Percentiles rank a stretch among this genome's conserved stretches.
These are phyloP conservation scores for Orchesella cincta DNA, from an alignment of 1,140 invertebrate species.

Conservation along the genomic window DNA sequence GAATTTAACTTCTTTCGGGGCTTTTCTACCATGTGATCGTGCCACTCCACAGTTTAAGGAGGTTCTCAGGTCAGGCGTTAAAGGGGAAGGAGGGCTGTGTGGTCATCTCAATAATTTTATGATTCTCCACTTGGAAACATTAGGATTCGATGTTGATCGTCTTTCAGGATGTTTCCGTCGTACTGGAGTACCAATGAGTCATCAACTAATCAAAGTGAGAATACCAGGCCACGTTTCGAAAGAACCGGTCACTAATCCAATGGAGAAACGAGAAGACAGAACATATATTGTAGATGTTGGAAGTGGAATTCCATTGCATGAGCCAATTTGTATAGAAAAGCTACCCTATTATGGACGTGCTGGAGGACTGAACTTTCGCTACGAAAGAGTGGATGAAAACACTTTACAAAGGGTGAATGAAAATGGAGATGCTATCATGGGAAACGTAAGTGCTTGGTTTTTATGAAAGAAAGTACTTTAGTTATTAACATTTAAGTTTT, in stretches of 20 bases:
- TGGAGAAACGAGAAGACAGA: background rate
- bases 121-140: slow-evolving; percentile 20
- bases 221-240: slow-evolving; percentile 13
- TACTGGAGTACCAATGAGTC: slow-evolving; percentile 34
- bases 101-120: slow-evolving; percentile 39
- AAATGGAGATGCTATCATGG: slow-evolving; percentile 38
- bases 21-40: background rate
- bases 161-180: slow-evolving; percentile 37
- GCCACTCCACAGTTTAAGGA: background rate
- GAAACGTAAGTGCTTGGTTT: slow-evolving; percentile 23
- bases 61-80: background rate
- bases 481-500: too few relatives aligned
- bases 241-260: background rate
- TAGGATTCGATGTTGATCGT: slow-evolving; percentile 33
- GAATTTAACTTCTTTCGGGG: slow-evolving; percentile 38
- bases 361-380: slow-evolving; percentile 39
- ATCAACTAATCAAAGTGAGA: slow-evolving; percentile 11
- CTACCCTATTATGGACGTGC: slow-evolving; percentile 34
- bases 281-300: slow-evolving; percentile 43
- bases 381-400: slow-evolving; percentile 33
- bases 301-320: slow-evolving; percentile 38
- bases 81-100: slow-evolving; percentile 33
- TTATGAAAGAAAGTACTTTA: too few relatives aligned
- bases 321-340: slow-evolving; percentile 25
- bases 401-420: slow-evolving; percentile 22